Evolutionary conservation across 2,888 invertebrate species (phyloP).

Genomic region (Dendrolimus houi): DNA sequence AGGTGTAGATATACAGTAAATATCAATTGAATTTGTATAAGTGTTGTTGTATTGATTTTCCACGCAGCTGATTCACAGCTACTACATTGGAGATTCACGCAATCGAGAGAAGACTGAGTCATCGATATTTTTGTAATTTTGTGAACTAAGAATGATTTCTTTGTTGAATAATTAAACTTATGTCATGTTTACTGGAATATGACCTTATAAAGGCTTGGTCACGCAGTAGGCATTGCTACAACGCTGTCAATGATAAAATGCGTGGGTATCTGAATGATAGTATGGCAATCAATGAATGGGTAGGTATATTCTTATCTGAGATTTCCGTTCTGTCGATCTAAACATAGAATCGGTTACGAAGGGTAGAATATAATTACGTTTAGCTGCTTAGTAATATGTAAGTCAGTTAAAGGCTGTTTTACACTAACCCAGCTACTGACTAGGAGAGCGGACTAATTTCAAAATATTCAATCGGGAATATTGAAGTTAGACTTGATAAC

Average conservation of each 20-base stretch:
- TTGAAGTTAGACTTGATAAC: no score
- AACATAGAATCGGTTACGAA: background rate
- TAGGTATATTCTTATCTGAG: slow-evolving; percentile 7
- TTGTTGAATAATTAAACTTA: slow-evolving; percentile 10
- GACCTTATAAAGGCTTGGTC: background rate
- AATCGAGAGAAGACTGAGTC: slow-evolving; percentile 38
- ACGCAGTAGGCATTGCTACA: no score
- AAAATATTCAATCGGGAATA: no score
- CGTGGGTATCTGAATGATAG: background rate
- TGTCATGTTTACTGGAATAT: slow-evolving; percentile 16
- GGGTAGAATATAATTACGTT: background rate
- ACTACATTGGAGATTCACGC: slow-evolving; percentile 17
- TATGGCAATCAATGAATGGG: background rate
- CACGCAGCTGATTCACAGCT: slow-evolving; percentile 58
- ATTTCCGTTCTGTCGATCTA: background rate
- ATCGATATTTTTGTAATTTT: slow-evolving; percentile 45
- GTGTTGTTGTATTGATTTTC: slow-evolving; percentile 55
- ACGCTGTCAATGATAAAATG: background rate
- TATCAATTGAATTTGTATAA: background rate
- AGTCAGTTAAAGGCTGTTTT: no score
- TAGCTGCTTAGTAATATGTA: no score
- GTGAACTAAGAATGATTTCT: slow-evolving; percentile 18
- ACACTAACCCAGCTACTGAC: no score
- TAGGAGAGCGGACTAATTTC: no score
- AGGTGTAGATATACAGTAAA: background rate